A percentile compares a stretch with the other conserved stretches of the same genome.
phyloP scores from a whole-genome alignment of 2,113 vertebrate genomes.

The Campylomormyrus numenius region DNA sequence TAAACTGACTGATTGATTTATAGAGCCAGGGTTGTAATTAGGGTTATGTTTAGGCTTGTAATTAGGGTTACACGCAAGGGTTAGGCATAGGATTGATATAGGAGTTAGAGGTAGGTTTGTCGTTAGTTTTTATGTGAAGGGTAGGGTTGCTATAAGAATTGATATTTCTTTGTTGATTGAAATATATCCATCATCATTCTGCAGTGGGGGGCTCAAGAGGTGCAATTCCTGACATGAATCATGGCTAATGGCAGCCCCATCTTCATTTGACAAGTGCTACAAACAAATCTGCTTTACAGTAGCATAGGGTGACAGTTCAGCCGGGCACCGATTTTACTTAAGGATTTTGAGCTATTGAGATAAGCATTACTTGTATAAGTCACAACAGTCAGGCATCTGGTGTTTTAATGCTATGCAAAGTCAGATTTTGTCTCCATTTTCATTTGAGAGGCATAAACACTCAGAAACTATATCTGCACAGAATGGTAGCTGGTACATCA shows the following conservation, averaged over 20 bases:
- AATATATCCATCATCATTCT: neutral
- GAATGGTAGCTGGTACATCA: neutral
- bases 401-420: neutral
- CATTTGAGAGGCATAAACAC: neutral
- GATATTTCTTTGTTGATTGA: neutral
- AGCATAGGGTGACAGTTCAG: neutral
- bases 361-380: slow-evolving; percentile 9
- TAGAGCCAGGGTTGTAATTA: neutral
- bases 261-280: neutral
- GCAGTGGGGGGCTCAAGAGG: neutral
- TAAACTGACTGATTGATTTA: neutral
- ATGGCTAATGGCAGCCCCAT: neutral
- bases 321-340: neutral
- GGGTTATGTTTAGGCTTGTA: neutral
- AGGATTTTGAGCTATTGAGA: neutral
- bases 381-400: slow-evolving; percentile 10
- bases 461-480: neutral
- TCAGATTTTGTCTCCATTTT: slow-evolving; percentile 5
- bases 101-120: neutral
- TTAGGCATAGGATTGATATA: neutral
- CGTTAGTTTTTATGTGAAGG: neutral
- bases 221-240: neutral
- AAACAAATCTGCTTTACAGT: neutral
- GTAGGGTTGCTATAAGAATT: neutral
- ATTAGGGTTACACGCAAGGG: neutral